Evolutionary conservation across 2,888 invertebrate species (phyloP), one percentile per base, ranked within the genome.

Genomic region (Rhamnusium bicolor): DNA sequence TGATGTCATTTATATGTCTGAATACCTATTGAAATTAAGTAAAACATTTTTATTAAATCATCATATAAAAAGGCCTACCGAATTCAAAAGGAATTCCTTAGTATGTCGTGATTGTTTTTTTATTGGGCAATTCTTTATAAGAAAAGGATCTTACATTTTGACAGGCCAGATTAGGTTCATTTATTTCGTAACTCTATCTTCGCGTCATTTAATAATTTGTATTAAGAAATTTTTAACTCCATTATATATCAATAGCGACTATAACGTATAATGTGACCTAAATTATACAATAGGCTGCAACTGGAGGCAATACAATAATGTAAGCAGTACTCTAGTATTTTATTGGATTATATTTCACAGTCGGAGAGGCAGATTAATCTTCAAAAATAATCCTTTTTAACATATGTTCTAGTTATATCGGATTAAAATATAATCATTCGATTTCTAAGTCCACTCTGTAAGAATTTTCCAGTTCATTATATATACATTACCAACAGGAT

Each of bases 61-160:
- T 27, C 49, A 12, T 27, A 53, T 32, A 29, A 65, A 65, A 65
- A 53, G 65, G 7, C 53, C 53, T 53, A 65, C 65, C 53, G 65
- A 53, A 65, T 65, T 65, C 53, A 65, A 65, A 53, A 65, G 65
- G 32, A 62, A 53, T 63, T 51, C 65, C 8, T 29, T 51, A 10
- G 29, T 27, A 12, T 47, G 16, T 53, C 51, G 29, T 53, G 65
- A 65, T 65, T 65, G 65, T 53, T 29, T 29, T 63, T 53, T 65
- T 53, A 53, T 65, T 51, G 53, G 10, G 51, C 51, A 65, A 51
- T 65, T 29, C 65, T 51, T 65, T 27, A 49, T 63, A 65, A 51
- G 51, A 53, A 29, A 65, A 65, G 51, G 51, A 49, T 65, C 65
- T 65, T 65, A 65, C 51, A 65, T 51, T 53, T 65, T 65, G 65